Evolutionary conservation across 2,888 invertebrate genomes (phyloP), one percentile per base, ranked within the genome.

Genomic region (Campaea margaritaria): DNA sequence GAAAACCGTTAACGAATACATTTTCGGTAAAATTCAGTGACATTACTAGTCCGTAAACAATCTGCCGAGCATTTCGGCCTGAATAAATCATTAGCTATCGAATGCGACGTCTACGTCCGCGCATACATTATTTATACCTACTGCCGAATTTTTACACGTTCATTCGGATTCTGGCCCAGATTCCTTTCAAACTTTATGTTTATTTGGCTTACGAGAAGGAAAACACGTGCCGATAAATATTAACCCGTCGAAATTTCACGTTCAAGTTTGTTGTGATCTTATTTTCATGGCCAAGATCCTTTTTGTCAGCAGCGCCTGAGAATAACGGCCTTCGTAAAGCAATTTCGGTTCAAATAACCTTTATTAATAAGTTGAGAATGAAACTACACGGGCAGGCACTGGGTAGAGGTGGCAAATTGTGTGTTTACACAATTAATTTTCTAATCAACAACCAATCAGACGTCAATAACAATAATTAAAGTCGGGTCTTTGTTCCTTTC

Each of bases 111-210:
- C 34, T 39, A 27, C 21, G 38, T 14, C 21, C 21, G 21, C 16
- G 43, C 14, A 9, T 43, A 43, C 34, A 13, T 48, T 14, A 21
- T 48, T 53, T 48, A 27, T 46, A 36, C 21, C 31, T 52, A 28
- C 8, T 42, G 36, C 47, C 15, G 53, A 48, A 43, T 49, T 57
- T 45, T 44, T 38, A 41, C 11, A 43, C 45, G 55, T 61, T 58
- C 56, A 61, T 64, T 62, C 57, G 49, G 59, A 58, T 67, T 57
- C 49, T 56, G 65, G 27, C 56, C 65, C 62, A 61, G 64, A 65
- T 62, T 57, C 42, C 36, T 9, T 51, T 39, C 43, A 31, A 51
- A 42, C 27, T 47, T 51, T 51, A 42, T 63, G 54, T 64, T 58
- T 62, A 55, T 66, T 54, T 58, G 50, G 51, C 59, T 45, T 49